These are phyloP conservation scores for Hypotaenidia okinawae DNA, from an alignment of 2,797 vertebrate genomes.

Conservation along the genomic window DNA sequence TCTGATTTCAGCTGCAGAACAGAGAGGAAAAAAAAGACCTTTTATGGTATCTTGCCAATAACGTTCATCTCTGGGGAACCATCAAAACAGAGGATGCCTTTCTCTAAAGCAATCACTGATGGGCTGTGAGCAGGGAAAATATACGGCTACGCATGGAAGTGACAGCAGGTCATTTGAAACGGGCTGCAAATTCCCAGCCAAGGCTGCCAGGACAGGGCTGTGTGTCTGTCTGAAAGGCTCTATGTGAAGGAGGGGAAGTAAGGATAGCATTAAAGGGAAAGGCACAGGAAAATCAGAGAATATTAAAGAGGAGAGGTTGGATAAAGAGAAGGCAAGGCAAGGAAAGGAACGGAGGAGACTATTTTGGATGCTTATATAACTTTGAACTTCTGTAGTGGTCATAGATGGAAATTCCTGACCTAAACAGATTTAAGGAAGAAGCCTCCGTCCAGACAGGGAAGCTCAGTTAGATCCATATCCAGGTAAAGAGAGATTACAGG, in stretches of 20 bases:
- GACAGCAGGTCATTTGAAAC: not conserved
- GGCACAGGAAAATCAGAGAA: not conserved
- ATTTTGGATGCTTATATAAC: too few species aligned
- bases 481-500: not conserved
- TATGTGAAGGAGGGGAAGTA: not conserved
- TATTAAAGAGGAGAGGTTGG: not conserved
- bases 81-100: slow-evolving; percentile 74
- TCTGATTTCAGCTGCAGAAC: not conserved
- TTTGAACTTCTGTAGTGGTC: not conserved
- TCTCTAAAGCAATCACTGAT: slow-evolving; percentile 61
- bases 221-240: not conserved
- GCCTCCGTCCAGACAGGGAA: not conserved
- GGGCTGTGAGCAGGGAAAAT: slow-evolving; percentile 23
- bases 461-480: not conserved
- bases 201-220: not conserved
- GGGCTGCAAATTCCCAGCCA: not conserved
- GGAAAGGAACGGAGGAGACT: not conserved
- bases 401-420: not conserved
- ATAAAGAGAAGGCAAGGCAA: not conserved
- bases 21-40: not conserved
- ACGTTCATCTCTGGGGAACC: slow-evolving; percentile 70
- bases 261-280: not conserved
- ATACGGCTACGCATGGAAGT: not conserved
- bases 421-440: not conserved
- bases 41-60: slow-evolving; percentile 65